Evolutionary conservation across 2,797 vertebrate genomes (phyloP), one percentile per base, ranked within the genome.

Genomic region (Novumbra hubbsi): DNA sequence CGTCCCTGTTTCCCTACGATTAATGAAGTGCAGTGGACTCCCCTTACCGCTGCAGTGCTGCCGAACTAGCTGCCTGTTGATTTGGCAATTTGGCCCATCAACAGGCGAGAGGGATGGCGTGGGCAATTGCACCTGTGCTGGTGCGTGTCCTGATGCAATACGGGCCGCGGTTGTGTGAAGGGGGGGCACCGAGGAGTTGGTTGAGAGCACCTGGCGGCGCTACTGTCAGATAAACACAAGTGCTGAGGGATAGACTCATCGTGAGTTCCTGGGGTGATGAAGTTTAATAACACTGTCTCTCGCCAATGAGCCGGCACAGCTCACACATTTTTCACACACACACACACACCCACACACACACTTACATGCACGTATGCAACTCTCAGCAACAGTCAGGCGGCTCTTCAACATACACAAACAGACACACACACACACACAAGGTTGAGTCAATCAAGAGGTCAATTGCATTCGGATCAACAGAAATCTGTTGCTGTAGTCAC

Each of bases 301-400:
- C 66, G 38, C 71, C 78, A 79, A 72, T 78, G 81, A 83, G 76
- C 68, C 64, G 2, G 64, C 45, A 50, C 75, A 24, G 50, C 52
- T 14, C 30, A 5, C 28, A 16, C 63, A 66, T 75, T 74, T 38
- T 60, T 75, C 79, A 77, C 28, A 71, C 19, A 34, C 45, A 71
- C 49, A 70, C 48, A 11, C 69, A 50, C 38, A 70, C 68, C 21
- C 38, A 68, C 67, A 48, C 78, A 77, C 28, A 71, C 30, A 34
- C 45, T 50, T 41, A n/a, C 69, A 52, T 17, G 45, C 68, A 55
- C 50, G 38, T 52, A 71, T 30, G 21, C 49, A 70, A 11, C 41
- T 45, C 48, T 19, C n/a, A n/a, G n/a, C n/a, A 45, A 70, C 68
- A 27, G 49, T 32, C 69, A 71, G n/a, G 17, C 41, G 9, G 11